Base-by-base conservation (phyloP, 2,113 vertebrate genomes). In the Rhinoderma darwinii region DNA sequence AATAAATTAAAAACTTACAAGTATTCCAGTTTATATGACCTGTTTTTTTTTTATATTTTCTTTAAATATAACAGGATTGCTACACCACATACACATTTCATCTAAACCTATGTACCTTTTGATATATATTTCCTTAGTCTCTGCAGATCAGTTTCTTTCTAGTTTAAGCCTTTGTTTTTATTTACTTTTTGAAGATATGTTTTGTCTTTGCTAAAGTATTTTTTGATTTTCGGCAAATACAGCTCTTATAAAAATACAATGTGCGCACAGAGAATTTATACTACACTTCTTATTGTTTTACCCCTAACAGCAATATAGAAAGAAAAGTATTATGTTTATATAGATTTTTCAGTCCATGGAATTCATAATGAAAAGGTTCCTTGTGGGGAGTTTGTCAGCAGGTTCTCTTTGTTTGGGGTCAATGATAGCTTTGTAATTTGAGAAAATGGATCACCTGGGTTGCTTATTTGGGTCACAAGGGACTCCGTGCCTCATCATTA, bases 401-500 rank as follows among this genome's bases (percentile, higher is more conserved):
- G 30, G 20, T 15, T 77, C 6, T 66, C 20, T 77, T 72, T 74
- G 75, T 32, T 77, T 44, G 39, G 15, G 56, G 59, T 44, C 54
- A 78, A 61, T 80, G 80, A 59, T 72, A 73, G 77, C 9, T 43
- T 80, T 44, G 17, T 73, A 86, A 86, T 78, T 30, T 8, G n/a
- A 73, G 44, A 50, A 72, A 73, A 86, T 86, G 4, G 22, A 80
- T 72, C 56, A 66, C 30, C 39, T 73, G 9, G 66, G 66, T 54
- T 44, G 63, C 32, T 81, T 79, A 81, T 86, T 86, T 81, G 77
- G 66, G 77, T 86, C 77, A 81, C 35, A 17, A 81, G 79, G 77
- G 50, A 39, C 47, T 86, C 59, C 77, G 47, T 86, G 44, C 76
- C 35, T 86, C 25, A 86, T 79, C 76, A 86, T 86, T 86, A 59